Conservation (phyloP, 2,888 invertebrate species). For the Trachelus tabidus region DNA sequence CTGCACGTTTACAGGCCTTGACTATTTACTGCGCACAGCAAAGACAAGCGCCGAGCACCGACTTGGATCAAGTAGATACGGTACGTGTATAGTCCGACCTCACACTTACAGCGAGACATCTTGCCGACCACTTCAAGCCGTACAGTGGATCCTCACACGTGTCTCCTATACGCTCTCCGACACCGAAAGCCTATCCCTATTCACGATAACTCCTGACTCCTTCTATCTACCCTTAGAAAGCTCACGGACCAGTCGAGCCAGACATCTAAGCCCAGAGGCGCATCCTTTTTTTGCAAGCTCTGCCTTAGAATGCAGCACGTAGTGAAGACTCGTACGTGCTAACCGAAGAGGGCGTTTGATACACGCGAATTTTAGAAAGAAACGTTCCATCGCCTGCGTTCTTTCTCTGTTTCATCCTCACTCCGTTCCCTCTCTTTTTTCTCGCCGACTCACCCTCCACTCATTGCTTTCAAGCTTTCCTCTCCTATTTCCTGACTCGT, state of each 20-base stretch:
- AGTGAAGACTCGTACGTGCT: not conserved
- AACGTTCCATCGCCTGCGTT: not conserved
- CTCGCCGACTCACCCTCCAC: not conserved
- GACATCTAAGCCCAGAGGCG: conserved; percentile 5
- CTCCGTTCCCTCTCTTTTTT: not conserved
- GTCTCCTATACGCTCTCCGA: not conserved
- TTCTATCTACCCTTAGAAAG: not conserved
- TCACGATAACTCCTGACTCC: conserved; percentile 1
- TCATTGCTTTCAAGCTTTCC: not conserved
- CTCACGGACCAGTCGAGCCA: not conserved
- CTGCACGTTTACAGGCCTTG: conserved; percentile 21
- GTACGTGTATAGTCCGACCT: conserved; percentile 30
- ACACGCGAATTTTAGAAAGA: not conserved
- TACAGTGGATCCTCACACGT: not conserved
- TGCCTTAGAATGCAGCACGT: not conserved
- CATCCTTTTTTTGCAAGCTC: not conserved
- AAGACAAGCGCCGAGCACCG: not conserved
- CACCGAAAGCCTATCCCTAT: not conserved
- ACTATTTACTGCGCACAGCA: conserved; percentile 19
- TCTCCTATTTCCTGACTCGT: not conserved
- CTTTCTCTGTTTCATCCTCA: not conserved
- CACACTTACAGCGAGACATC: conserved; percentile 21
- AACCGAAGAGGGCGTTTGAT: not conserved
- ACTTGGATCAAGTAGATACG: conserved; percentile 34
- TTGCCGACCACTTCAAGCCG: conserved; percentile 16